Evolutionary conservation across 2,797 vertebrate species (phyloP), one percentile per base, ranked within the genome.

Genomic region (Chelonia mydas): DNA sequence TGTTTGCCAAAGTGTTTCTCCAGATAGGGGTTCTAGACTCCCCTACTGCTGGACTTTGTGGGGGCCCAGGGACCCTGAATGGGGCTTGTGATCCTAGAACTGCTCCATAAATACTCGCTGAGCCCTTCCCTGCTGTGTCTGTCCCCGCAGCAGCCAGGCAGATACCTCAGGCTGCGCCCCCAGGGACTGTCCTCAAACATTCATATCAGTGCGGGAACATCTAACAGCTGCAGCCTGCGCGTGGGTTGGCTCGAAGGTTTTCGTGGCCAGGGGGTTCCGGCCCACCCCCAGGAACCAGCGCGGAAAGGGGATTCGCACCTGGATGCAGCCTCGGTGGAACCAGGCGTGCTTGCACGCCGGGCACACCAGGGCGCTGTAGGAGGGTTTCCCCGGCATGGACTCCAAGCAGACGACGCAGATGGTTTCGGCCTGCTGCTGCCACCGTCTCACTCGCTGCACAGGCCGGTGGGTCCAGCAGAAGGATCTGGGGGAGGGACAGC

Each of bases 401-500:
- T 91, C 93, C 54, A 28, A 6, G 79, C 79, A 91, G 83, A 94
- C 31, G 53, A 41, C 5, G 16, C 89, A 94, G 5, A 0, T 1
- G 5, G 3, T 51, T 16, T 25, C 19, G 0, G 2, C 31, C 84
- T 6, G 23, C 28, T 12, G 50, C 53, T 1, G 7, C 5, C 1
- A 6, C 27, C 2, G 54, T 33, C 65, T 21, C 9, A 78, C 41
- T 9, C 47, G 5, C 51, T 91, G 89, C 17, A 7, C 55, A 0
- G 78, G 65, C 50, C 41, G n/a, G 11, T 94, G 89, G 41, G 55
- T 54, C 86, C 81, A 94, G 83, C 86, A 94, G 59, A 86, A 94
- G 45, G 86, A 91, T 49, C 82, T 94, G 78, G 1, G 33, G 6
- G 53, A 47, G 31, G 72, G 45, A 23, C 9, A 45, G 15, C 27